Base-by-base conservation (phyloP, 2,797 vertebrate genomes). In the Lepilemur septentrionalis region DNA sequence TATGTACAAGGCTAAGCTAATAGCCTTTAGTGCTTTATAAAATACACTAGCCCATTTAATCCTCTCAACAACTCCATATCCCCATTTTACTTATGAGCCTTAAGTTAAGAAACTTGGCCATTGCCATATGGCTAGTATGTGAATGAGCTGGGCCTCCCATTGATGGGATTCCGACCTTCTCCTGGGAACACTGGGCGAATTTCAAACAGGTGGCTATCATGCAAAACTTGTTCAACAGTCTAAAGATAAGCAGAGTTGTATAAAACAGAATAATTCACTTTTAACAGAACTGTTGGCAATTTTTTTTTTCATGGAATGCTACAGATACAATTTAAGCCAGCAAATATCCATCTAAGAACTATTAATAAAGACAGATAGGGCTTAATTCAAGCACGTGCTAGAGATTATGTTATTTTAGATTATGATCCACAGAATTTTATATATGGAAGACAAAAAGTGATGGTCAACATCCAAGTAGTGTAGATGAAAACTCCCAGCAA, bases 311-410 rank as follows among this genome's bases (percentile, higher is more conserved):
- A 76, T 6, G 8, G 46, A 82, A 78, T 7, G 61, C 20, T 79
- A 69, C 3, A 65, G 41, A 52, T 85, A 92, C 82, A 43, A 96
- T 78, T 78, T 48, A 88, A 94, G 84, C 15, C 17, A 69, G 65
- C 32, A 94, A 85, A 73, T 63, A 50, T n/a, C 78, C 38, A 82
- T 48, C 20, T 81, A 85, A 82, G 46, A 96, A 90, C 10, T 35
- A 57, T 63, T 70, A 52, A 92, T 69, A 85, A 87, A 76, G 52
- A 93, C 5, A 92, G 69, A 25, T 2, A 10, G 57, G n/a, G 25
- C 32, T 93, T 94, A 81, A 87, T 32, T 23, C 67, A 48, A 92
- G 50, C 15, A 73, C 14, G 30, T 28, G 69, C 4, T 50, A 35
- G 52, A 88, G 41, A 76, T 43, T 41, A 73, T 38, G 48, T 57